Base-by-base conservation (phyloP, 2,888 invertebrate species). In the Caenorhabditis sinica region DNA sequence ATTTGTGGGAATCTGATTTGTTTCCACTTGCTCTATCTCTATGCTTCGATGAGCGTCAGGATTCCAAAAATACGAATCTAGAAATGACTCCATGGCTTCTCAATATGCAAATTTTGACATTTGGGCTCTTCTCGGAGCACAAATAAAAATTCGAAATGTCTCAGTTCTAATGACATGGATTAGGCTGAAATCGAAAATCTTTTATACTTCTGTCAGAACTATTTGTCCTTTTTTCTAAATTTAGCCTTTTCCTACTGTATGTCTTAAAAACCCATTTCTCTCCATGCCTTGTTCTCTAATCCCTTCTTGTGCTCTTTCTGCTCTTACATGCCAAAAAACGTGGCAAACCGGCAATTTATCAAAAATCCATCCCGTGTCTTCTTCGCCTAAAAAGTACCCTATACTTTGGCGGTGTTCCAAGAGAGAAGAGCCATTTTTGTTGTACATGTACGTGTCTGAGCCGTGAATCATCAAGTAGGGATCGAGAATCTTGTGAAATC, bases 341-440 rank as follows among this genome's bases (percentile, higher is more conserved):
- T 77, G 75, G 69, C 71, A 71, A 69, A 61, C 77, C 71, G 40
- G 49, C 49, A 49, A 79, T 72, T 72, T 71, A 79, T 79, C 79
- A 72, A 25, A n/a, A n/a, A n/a, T n/a, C 40, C 40, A 61, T 71
- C 51, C 51, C 69, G 45, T 40, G 53, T 36, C n/a, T 20, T 20
- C 28, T 25, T 43, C 25, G 23, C 58, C 40, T n/a, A 43, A 65
- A 66, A 68, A 75, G 77, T 77, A 69, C 77, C 63, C 69, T 61
- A 71, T 61, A 69, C 69, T 71, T 77, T 71, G 17, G 0, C 63
- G 33, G n/a, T n/a, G 30, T 68, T 33, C 20, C 33, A 45, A n/a
- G 13, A 53, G 40, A n/a, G 13, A 53, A 25, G 17, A 30, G 28
- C 36, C 13, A 25, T 15, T 40, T n/a, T 30, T 56, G 20, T 63